Conservation (phyloP, 30 jellyfish, hydroid and myxozoan genomes). For the Cassiopea xamachana region DNA sequence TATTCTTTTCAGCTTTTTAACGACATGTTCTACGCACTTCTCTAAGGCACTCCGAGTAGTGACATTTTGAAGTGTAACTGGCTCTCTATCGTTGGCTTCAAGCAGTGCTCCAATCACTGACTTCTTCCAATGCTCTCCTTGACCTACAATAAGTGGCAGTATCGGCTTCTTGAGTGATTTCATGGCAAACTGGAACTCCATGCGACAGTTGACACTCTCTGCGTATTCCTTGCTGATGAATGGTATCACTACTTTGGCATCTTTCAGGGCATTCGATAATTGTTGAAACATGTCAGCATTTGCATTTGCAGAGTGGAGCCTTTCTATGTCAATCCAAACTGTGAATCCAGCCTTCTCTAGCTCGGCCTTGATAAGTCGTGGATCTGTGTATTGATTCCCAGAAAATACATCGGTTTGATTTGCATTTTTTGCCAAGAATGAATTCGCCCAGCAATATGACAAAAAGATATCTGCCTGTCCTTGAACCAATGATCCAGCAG, state of each 20-base stretch:
- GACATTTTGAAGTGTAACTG: conserved; percentile 59
- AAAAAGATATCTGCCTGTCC: conserved; percentile 76
- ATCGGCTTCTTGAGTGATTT: conserved; percentile 77
- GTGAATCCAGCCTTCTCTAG: conserved; percentile 53
- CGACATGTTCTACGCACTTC: conserved; percentile 18
- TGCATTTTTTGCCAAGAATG: conserved; percentile 53
- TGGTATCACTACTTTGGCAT: conserved; percentile 76
- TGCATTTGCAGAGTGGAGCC: conserved; percentile 69
- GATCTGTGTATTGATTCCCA: conserved; percentile 79
- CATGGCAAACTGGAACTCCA: conserved; percentile 91
- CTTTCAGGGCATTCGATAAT: conserved; percentile 68
- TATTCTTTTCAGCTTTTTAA: conserved; percentile 5
- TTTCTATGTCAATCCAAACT: conserved; percentile 82
- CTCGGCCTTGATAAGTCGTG: conserved; percentile 67
- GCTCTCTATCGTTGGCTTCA: conserved; percentile 32
- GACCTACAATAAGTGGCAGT: conserved; percentile 86
- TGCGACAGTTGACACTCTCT: conserved; percentile 80
- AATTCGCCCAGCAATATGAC: conserved; percentile 87
- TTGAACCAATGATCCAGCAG: conserved; percentile 1
- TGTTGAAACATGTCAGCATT: conserved; percentile 84
- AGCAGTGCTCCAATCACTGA: conserved; percentile 83
- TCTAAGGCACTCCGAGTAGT: neutral
- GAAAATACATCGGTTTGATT: conserved; percentile 31
- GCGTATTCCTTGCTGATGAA: conserved; percentile 85
- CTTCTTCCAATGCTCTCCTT: conserved; percentile 70